These are phyloP conservation scores for Pseudobourletiella spinata DNA, from an alignment of 1,140 invertebrate species.

Conservation along the genomic window DNA sequence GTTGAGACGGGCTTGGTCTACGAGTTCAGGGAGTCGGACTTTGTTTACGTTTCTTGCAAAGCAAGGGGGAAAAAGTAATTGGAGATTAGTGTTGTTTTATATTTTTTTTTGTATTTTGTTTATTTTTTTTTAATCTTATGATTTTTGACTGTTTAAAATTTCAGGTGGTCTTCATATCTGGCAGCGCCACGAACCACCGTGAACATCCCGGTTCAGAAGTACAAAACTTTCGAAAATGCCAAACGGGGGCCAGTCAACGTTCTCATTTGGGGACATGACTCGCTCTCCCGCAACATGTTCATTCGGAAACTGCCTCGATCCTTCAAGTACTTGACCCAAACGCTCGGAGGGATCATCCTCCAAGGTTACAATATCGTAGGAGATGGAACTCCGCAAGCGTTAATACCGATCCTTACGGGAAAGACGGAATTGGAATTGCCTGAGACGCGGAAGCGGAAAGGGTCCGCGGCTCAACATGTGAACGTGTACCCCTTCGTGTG, in stretches of 20 bases:
- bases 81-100: background rate
- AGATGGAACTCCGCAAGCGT: constrained; percentile 85
- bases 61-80: constrained; percentile 38
- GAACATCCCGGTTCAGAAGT: background rate
- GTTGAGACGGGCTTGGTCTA: constrained; percentile 49
- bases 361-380: constrained; percentile 87
- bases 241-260: constrained; percentile 61
- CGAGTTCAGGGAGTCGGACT: constrained; percentile 53
- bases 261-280: constrained; percentile 85
- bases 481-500: constrained; percentile 73
- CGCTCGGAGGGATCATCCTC: constrained; percentile 58
- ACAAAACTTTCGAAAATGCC: background rate
- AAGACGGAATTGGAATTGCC: constrained; percentile 80
- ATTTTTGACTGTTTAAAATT: background rate
- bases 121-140: background rate
- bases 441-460: constrained; percentile 67
- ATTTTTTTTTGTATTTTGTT: too few species aligned
- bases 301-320: constrained; percentile 74
- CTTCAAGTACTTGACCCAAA: constrained; percentile 61
- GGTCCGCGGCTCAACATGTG: constrained; percentile 55
- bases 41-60: constrained; percentile 52
- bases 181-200: constrained; percentile 2
- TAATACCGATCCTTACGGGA: constrained; percentile 82
- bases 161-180: constrained; percentile 10
- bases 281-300: constrained; percentile 75